Percentiles rank a stretch among this genome's conserved stretches.
Conservation (phyloP, 2,888 invertebrate genomes). For the Pterostichus niger region DNA sequence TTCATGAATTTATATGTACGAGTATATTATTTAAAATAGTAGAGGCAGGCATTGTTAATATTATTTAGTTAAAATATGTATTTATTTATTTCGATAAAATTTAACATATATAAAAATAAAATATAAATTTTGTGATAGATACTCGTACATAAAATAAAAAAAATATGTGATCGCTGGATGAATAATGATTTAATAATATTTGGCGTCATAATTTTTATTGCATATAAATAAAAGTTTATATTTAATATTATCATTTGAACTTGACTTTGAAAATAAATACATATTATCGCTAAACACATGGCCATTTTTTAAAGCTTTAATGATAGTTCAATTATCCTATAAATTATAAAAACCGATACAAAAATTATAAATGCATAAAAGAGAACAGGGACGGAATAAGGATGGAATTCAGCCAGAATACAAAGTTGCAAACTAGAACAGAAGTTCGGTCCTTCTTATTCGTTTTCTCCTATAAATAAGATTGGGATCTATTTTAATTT, state of each 20-base stretch:
- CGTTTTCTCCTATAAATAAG: conserved; percentile 22
- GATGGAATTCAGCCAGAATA: background rate
- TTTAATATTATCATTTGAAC: background rate
- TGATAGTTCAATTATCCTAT: conserved; percentile 1
- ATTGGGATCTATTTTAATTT: conserved; percentile 20
- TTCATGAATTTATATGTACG: too few relatives aligned
- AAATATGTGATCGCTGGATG: background rate
- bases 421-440: conserved; percentile 9
- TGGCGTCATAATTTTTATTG: background rate
- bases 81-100: too few relatives aligned
- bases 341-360: background rate
- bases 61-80: too few relatives aligned
- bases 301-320: background rate
- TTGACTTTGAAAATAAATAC: conserved; percentile 25
- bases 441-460: background rate
- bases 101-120: background rate
- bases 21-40: too few relatives aligned
- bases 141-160: background rate
- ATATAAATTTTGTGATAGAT: background rate
- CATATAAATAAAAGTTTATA: background rate
- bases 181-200: background rate
- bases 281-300: conserved; percentile 21
- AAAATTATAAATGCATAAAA: background rate
- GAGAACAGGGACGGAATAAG: background rate
- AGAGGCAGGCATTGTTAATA: too few relatives aligned